Percentiles rank a stretch among this genome's conserved stretches.
Conservation (phyloP, 35 echinoderm and acorn worm genomes). For the Apostichopus japonicus region DNA sequence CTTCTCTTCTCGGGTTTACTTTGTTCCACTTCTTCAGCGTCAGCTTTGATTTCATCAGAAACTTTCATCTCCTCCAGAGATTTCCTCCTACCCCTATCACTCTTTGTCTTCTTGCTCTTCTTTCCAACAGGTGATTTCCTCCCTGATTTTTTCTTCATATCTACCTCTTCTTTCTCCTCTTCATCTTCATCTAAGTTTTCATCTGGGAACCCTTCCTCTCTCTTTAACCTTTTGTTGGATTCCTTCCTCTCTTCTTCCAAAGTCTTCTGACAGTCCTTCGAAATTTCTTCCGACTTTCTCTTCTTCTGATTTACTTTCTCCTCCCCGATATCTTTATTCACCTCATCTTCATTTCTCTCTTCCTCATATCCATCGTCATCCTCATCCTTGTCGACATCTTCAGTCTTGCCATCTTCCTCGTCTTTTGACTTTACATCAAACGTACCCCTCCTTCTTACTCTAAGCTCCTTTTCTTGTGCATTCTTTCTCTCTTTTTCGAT, state of each 20-base stretch:
- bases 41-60: background rate
- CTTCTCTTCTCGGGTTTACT: background rate
- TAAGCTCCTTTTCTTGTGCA: background rate
- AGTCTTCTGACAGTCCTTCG: constrained; percentile 1
- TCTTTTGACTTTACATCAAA: constrained; percentile 1
- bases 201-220: background rate
- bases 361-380: background rate
- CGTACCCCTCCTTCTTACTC: constrained; percentile 28
- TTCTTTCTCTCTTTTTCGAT: background rate
- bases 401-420: background rate
- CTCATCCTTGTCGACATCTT: background rate
- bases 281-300: constrained; percentile 3
- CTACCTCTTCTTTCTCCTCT: background rate
- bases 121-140: background rate
- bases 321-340: background rate
- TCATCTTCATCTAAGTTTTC: background rate
- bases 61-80: background rate
- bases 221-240: background rate
- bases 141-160: background rate
- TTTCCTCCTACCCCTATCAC: constrained; percentile 4
- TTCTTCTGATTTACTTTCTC: background rate
- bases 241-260: background rate
- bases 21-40: background rate
- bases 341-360: background rate
- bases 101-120: background rate